Conservation (phyloP, 2,797 vertebrate genomes). For the Otolemur crassicaudatus region DNA sequence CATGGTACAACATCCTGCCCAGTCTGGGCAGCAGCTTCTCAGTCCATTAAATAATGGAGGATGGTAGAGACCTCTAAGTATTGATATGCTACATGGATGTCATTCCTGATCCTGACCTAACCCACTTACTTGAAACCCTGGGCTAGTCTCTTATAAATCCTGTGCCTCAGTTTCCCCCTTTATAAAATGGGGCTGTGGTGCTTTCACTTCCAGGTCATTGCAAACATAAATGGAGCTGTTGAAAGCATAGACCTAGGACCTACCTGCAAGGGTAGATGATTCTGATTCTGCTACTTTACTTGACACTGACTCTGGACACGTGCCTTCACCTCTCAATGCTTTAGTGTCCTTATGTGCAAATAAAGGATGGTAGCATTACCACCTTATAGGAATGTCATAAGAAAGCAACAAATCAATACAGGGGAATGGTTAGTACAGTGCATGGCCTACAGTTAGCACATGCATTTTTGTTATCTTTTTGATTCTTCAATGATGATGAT, state of each 20-base stretch:
- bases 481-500: accelerated
- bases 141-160: accelerated
- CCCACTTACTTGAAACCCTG: too few relatives aligned
- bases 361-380: accelerated
- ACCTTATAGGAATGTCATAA: accelerated
- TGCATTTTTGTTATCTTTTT: background rate
- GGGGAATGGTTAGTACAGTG: accelerated
- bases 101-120: background rate
- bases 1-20: too few relatives aligned
- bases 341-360: background rate
- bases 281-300: background rate
- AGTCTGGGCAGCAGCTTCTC: background rate
- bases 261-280: background rate
- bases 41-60: background rate
- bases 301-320: background rate
- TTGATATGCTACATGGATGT: background rate
- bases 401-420: accelerated
- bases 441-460: accelerated
- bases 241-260: background rate
- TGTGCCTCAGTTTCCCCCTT: background rate
- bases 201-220: background rate
- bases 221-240: accelerated
- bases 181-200: too few relatives aligned
- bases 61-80: too few relatives aligned
- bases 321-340: background rate